Conservation (phyloP, 2,113 vertebrate species). For the Alligator sinensis region DNA sequence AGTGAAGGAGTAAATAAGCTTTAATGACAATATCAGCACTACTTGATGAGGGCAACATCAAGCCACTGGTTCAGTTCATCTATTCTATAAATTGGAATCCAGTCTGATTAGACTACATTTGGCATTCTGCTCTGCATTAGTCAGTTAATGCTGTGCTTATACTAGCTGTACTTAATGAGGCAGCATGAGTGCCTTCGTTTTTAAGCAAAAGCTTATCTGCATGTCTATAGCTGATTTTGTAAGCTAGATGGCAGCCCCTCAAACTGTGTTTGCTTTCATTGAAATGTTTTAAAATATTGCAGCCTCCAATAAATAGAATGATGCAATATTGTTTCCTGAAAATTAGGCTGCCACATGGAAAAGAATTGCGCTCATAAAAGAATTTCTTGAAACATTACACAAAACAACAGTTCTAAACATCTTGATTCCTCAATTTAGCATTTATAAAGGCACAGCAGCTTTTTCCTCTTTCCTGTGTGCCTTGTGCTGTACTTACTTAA, state of each 20-base stretch:
- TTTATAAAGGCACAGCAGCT: neutral
- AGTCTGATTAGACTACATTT: slow-evolving; percentile 67
- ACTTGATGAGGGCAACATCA: slow-evolving; percentile 68
- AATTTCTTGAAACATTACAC: neutral
- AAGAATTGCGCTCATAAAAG: neutral
- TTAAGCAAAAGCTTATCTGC: slow-evolving; percentile 58
- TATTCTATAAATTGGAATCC: slow-evolving; percentile 72
- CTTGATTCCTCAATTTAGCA: neutral
- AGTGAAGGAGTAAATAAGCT: slow-evolving; percentile 67
- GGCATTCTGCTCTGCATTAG: slow-evolving; percentile 73
- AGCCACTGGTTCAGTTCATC: slow-evolving; percentile 73
- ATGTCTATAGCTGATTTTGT: neutral
- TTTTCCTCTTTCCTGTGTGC: neutral
- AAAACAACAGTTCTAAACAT: neutral
- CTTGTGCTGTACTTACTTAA: slow-evolving; percentile 3
- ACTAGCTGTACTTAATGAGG: slow-evolving; percentile 69
- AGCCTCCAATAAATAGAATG: slow-evolving; percentile 40
- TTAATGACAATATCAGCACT: slow-evolving; percentile 75
- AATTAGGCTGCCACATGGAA: neutral
- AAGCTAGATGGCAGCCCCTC: slow-evolving; percentile 39
- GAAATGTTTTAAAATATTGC: slow-evolving; percentile 29
- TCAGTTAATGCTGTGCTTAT: slow-evolving; percentile 66
- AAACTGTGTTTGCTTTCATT: slow-evolving; percentile 14
- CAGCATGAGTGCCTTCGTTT: slow-evolving; percentile 47
- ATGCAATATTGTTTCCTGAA: slow-evolving; percentile 25